These are phyloP conservation scores for Mastacembelus armatus DNA, from an alignment of 2,797 vertebrate genomes.

Conservation along the genomic window DNA sequence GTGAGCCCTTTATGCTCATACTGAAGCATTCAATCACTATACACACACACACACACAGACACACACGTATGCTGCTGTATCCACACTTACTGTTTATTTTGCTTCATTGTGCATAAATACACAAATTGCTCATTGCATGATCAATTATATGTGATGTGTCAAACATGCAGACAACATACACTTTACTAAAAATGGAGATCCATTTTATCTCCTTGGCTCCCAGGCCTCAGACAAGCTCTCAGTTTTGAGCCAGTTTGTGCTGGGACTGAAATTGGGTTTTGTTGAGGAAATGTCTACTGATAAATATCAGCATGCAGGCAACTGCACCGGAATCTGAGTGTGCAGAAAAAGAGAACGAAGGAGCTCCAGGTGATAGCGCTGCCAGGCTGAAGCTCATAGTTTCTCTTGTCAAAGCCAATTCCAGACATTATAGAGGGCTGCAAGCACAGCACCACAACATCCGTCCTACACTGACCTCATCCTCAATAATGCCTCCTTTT, in stretches of 20 bases:
- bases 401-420: slow-evolving; percentile 40
- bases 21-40: slow-evolving; percentile 26
- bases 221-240: slow-evolving; percentile 40
- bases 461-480: slow-evolving; percentile 30
- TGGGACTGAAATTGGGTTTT: slow-evolving; percentile 47
- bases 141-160: slow-evolving; percentile 25
- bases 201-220: slow-evolving; percentile 30
- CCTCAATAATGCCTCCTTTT: slow-evolving; percentile 39
- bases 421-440: slow-evolving; percentile 32
- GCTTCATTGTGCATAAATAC: slow-evolving; percentile 30
- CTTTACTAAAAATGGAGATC: slow-evolving; percentile 24
- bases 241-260: slow-evolving; percentile 56
- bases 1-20: slow-evolving; percentile 52
- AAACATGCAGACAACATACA: slow-evolving; percentile 16
- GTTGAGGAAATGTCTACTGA: slow-evolving; percentile 55
- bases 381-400: slow-evolving; percentile 30
- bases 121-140: slow-evolving; percentile 36
- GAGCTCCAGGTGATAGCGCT: slow-evolving; percentile 30
- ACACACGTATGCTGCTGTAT: slow-evolving; percentile 58
- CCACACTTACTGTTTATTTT: slow-evolving; percentile 11
- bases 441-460: slow-evolving; percentile 14
- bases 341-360: slow-evolving; percentile 42
- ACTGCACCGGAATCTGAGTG: slow-evolving; percentile 42
- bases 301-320: slow-evolving; percentile 56
- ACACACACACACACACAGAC: neutral